Evolutionary conservation across 2,113 vertebrate genomes (phyloP).

Genomic region (Cynopterus brachyotis): DNA sequence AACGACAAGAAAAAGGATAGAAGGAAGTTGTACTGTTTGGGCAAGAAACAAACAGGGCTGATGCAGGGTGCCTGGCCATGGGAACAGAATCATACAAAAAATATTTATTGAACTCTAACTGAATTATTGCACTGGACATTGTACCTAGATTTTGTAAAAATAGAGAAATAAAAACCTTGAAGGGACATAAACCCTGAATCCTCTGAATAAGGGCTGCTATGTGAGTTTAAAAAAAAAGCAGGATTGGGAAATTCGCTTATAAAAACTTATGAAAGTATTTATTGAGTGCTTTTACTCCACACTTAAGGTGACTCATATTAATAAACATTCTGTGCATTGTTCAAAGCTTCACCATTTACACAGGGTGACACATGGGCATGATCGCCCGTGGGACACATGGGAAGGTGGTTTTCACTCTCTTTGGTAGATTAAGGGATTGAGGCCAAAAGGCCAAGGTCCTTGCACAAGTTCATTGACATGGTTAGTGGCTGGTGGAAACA

Average conservation of each 20-base stretch:
- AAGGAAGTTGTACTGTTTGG: neutral
- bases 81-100: neutral
- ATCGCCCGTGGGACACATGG: neutral
- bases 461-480: neutral
- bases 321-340: neutral
- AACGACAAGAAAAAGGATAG: neutral
- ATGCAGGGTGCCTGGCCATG: neutral
- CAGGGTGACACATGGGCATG: neutral
- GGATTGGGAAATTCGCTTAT: slow-evolving; percentile 25
- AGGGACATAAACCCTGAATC: neutral
- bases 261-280: slow-evolving; percentile 12
- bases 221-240: neutral
- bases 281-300: neutral
- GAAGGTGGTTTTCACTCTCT: neutral
- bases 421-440: neutral
- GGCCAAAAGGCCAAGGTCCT: neutral
- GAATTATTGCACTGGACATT: neutral
- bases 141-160: neutral
- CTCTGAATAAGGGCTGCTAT: neutral
- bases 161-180: neutral
- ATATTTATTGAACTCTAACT: neutral
- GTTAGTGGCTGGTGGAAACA: neutral
- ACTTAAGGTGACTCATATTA: neutral
- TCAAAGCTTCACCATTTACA: neutral
- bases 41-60: neutral